phyloP scores from a whole-genome alignment of 2,888 invertebrate genomes.

The Aleiodes leptofemur region DNA sequence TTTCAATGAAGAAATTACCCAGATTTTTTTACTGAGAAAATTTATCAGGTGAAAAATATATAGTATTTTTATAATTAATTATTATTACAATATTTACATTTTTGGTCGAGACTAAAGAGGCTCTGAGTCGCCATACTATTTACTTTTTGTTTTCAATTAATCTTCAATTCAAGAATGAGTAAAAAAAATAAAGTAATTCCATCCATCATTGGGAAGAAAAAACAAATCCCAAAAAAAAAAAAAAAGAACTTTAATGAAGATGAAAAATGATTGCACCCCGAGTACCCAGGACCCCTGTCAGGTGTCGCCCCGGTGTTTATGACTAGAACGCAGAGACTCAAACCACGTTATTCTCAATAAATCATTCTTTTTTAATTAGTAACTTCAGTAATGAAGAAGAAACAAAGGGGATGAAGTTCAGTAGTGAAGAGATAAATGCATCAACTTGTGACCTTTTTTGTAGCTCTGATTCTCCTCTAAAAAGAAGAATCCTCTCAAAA shows the following conservation, averaged over 20 bases:
- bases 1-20: neutral
- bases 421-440: too few relatives aligned
- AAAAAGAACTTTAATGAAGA: slow-evolving; percentile 3
- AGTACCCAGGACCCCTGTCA: slow-evolving; percentile 52
- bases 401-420: neutral
- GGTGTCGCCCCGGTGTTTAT: slow-evolving; percentile 8
- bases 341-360: slow-evolving; percentile 21
- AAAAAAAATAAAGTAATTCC: slow-evolving; percentile 29
- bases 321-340: slow-evolving; percentile 38
- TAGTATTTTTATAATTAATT: slow-evolving; percentile 1
- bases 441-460: too few relatives aligned
- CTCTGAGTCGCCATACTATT: slow-evolving; percentile 25
- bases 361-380: neutral
- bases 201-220: neutral
- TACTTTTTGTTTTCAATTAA: neutral
- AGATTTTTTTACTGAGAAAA: neutral
- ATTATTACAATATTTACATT: slow-evolving; percentile 29
- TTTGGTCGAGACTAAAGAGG: slow-evolving; percentile 30
- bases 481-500: too few relatives aligned
- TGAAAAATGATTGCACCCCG: slow-evolving; percentile 54
- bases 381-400: neutral
- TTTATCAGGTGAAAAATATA: slow-evolving; percentile 10
- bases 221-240: slow-evolving; percentile 26
- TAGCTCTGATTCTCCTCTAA: too few relatives aligned
- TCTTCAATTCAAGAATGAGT: neutral